Conservation (phyloP, 2,113 vertebrate species). For the Antechinus stuartii region DNA sequence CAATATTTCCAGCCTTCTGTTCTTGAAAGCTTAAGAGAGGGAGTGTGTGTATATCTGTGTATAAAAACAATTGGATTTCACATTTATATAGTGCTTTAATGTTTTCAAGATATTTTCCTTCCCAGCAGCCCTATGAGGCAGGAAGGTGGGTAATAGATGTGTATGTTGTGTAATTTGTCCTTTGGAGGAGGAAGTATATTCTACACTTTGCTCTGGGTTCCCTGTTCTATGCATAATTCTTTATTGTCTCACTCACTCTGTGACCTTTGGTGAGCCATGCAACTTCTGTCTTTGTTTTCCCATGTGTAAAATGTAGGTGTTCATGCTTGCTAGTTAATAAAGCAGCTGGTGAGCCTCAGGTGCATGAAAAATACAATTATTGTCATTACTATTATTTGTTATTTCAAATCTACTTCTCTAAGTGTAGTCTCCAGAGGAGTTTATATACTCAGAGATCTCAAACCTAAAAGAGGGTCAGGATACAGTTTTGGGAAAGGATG, state of each 20-base stretch:
- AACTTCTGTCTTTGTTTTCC: constrained; percentile 56
- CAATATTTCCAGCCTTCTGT: background rate
- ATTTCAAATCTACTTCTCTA: background rate
- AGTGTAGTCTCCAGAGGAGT: background rate
- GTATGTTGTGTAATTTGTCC: background rate
- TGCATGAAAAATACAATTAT: background rate
- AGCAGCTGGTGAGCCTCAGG: background rate
- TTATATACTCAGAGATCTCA: background rate
- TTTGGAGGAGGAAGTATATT: background rate
- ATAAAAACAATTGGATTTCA: background rate
- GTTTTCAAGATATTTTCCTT: background rate
- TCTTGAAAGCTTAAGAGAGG: background rate
- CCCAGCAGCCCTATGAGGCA: background rate
- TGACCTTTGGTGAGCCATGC: constrained; percentile 68
- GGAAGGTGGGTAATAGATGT: background rate
- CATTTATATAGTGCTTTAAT: background rate
- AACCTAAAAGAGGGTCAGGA: background rate
- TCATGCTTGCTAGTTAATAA: constrained; percentile 10
- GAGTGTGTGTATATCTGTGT: background rate
- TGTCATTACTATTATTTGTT: background rate
- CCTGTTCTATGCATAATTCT: constrained; percentile 34
- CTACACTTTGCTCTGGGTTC: constrained; percentile 17
- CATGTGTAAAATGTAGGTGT: constrained; percentile 43
- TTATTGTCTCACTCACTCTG: constrained; percentile 57
- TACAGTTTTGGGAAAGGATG: background rate